A percentile compares a stretch with the other conserved stretches of the same genome.
phyloP scores from a whole-genome alignment of 2,113 vertebrate species.

The Nerophis ophidion region DNA sequence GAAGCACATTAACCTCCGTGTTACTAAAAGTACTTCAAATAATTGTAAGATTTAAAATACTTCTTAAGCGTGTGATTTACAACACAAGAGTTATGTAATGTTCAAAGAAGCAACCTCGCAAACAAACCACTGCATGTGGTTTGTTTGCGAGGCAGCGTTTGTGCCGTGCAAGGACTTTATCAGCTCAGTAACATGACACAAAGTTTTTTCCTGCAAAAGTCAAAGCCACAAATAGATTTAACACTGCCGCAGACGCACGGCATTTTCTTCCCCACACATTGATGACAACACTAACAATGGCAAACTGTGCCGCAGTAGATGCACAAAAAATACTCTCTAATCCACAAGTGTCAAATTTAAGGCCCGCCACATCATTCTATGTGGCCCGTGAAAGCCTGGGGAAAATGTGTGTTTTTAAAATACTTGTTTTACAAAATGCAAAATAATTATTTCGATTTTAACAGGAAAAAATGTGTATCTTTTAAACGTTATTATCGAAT shows the following conservation, averaged over 20 bases:
- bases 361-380: too few relatives aligned
- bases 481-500: too few relatives aligned
- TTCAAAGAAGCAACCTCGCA: conserved; percentile 66
- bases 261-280: conserved; percentile 20
- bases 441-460: too few relatives aligned
- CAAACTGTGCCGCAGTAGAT: background rate
- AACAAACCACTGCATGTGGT: conserved; percentile 70
- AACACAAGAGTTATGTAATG: conserved; percentile 65
- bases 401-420: too few relatives aligned
- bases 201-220: conserved; percentile 49
- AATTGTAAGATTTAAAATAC: too few relatives aligned
- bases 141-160: too few relatives aligned
- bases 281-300: conserved; percentile 18
- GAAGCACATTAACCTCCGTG: too few relatives aligned
- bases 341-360: too few relatives aligned
- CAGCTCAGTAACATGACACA: conserved; percentile 49
- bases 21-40: too few relatives aligned
- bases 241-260: conserved; percentile 21
- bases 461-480: too few relatives aligned
- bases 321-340: background rate
- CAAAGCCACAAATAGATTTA: conserved; percentile 47
- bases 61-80: conserved; percentile 45
- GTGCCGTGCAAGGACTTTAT: conserved; percentile 44
- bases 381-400: too few relatives aligned
- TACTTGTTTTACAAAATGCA: too few relatives aligned